phyloP scores from a whole-genome alignment of 2,888 invertebrate genomes.

The Microplitis manilae region DNA sequence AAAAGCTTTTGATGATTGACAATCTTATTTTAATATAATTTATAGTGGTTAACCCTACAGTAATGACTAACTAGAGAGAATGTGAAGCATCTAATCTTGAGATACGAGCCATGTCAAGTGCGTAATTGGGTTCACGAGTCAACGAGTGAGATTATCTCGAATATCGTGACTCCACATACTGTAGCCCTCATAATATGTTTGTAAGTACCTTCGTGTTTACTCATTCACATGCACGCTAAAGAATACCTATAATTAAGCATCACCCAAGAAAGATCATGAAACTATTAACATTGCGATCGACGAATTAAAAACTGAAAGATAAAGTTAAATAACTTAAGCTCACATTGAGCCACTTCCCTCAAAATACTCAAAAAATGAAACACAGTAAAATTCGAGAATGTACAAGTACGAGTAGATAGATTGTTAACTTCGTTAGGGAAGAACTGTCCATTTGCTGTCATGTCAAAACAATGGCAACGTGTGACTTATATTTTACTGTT shows the following conservation, averaged over 20 bases:
- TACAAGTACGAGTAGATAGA: no score
- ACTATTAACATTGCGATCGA: slow-evolving; percentile 32
- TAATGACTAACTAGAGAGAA: neutral
- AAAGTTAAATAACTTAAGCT: no score
- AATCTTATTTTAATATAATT: no score
- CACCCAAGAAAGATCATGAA: slow-evolving; percentile 3
- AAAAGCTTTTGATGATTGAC: no score
- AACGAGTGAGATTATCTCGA: slow-evolving; percentile 46
- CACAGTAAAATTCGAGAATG: no score
- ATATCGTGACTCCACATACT: slow-evolving; percentile 47
- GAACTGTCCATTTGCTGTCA: no score
- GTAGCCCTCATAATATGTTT: neutral
- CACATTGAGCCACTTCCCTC: no score
- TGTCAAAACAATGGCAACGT: no score
- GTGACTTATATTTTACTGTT: no score
- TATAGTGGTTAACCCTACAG: no score
- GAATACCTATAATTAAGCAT: neutral
- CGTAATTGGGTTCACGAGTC: slow-evolving; percentile 44
- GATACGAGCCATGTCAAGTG: slow-evolving; percentile 38
- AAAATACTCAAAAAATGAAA: no score
- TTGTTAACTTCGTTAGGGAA: no score
- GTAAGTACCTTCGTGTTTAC: slow-evolving; percentile 1
- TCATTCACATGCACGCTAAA: neutral
- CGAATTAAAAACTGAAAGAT: neutral
- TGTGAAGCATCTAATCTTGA: slow-evolving; percentile 44